A percentile compares a stretch with the other conserved stretches of the same genome.
Evolutionary conservation across 2,113 vertebrate genomes (phyloP).

Genomic region (Lampris megalopsis): DNA sequence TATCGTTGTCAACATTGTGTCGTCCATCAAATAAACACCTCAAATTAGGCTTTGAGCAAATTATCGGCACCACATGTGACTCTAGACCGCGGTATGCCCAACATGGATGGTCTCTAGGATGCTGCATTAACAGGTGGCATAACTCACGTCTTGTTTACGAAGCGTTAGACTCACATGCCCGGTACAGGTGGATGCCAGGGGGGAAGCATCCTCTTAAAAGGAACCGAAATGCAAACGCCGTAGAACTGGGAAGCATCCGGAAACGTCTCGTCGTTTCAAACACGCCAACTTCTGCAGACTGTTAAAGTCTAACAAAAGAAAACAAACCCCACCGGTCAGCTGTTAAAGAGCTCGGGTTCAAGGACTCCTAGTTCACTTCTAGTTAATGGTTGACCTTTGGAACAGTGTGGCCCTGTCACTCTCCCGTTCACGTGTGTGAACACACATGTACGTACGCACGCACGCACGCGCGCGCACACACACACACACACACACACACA

Average conservation of each 20-base stretch:
- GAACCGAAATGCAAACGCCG: conserved; percentile 49
- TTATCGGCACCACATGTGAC: too few relatives aligned
- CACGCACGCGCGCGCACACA: conserved; percentile 17
- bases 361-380: conserved; percentile 16
- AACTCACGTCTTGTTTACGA: conserved; percentile 9
- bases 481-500: conserved; percentile 26
- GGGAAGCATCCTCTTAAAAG: conserved; percentile 23
- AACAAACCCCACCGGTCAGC: conserved; percentile 13
- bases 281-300: conserved; percentile 34
- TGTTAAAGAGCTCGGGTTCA: conserved; percentile 43
- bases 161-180: conserved; percentile 33
- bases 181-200: conserved; percentile 40
- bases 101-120: not conserved
- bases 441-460: conserved; percentile 4
- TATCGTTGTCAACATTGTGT: too few relatives aligned
- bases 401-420: conserved; percentile 61
- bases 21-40: too few relatives aligned
- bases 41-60: too few relatives aligned
- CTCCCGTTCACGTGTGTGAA: conserved; percentile 44
- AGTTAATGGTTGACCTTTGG: conserved; percentile 32
- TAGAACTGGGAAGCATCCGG: conserved; percentile 26
- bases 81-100: not conserved
- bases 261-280: conserved; percentile 25
- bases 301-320: conserved; percentile 47
- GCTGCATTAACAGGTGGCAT: conserved; percentile 27